Evolutionary conservation across 2,113 vertebrate species (phyloP).

Genomic region (Romanogobio albipinnatus): DNA sequence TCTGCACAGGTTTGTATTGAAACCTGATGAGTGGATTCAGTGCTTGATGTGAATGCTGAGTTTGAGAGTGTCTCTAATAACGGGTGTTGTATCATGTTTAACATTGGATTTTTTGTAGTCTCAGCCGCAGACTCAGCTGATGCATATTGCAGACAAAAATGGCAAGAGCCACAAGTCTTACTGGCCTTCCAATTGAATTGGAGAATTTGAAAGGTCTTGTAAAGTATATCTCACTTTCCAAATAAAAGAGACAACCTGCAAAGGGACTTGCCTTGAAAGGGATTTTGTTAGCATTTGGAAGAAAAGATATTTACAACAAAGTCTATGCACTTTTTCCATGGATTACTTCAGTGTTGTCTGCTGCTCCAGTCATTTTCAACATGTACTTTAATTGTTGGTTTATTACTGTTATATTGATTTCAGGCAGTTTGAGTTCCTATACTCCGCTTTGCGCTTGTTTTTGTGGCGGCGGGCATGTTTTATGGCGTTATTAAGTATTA

Average conservation of each 20-base stretch:
- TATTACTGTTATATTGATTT: background rate
- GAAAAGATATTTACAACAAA: background rate
- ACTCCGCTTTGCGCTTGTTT: background rate
- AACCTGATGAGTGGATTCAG: background rate
- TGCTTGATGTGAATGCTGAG: background rate
- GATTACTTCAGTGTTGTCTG: background rate
- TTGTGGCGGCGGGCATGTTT: background rate
- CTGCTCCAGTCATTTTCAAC: background rate
- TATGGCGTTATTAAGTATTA: background rate
- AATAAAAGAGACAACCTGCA: too few species aligned
- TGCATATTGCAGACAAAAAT: background rate
- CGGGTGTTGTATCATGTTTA: background rate
- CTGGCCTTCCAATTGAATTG: too few species aligned
- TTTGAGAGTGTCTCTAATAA: background rate
- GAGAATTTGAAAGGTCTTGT: too few species aligned
- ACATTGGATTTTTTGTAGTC: background rate
- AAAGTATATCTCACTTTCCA: too few species aligned
- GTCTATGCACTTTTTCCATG: background rate
- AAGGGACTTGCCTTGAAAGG: background rate
- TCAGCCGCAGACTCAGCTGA: background rate
- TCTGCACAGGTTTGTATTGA: background rate
- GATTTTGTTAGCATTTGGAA: background rate
- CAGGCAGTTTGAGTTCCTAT: background rate
- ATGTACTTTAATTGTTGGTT: background rate
- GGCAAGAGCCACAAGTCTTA: background rate